Percentiles rank a stretch among this genome's conserved stretches.
Evolutionary conservation across 2,797 vertebrate species (phyloP).

Genomic region (Lepilemur septentrionalis): DNA sequence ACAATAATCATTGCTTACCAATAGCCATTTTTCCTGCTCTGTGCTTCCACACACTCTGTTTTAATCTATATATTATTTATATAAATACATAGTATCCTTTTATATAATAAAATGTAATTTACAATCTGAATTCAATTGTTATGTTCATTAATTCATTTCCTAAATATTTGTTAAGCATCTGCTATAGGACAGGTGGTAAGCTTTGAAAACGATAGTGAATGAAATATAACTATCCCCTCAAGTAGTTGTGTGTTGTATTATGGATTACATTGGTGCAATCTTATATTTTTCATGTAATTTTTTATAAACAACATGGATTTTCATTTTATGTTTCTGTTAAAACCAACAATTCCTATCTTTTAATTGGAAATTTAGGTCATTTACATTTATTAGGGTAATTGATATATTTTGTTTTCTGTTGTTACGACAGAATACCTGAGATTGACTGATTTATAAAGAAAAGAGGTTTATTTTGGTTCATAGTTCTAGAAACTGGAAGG

Average conservation of each 20-base stretch:
- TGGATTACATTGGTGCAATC: background rate
- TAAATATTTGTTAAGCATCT: background rate
- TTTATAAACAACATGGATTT: background rate
- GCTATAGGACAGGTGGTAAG: background rate
- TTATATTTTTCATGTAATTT: background rate
- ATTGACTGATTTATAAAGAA: background rate
- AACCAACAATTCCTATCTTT: background rate
- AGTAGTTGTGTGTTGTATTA: background rate
- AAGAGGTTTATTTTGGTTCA: background rate
- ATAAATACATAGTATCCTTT: background rate
- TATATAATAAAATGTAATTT: background rate
- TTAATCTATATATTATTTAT: background rate
- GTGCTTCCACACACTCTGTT: background rate
- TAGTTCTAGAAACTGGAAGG: background rate
- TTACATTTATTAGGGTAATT: background rate
- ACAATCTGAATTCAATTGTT: background rate
- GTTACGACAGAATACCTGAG: background rate
- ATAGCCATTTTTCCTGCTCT: background rate
- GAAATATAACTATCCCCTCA: background rate
- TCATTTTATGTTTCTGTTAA: background rate
- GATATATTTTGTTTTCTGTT: background rate
- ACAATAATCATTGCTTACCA: background rate
- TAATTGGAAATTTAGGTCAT: background rate
- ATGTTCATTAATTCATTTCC: background rate
- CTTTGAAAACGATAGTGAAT: background rate